These are phyloP conservation scores for Ceraclea dissimilis DNA, from an alignment of 2,888 invertebrate species.

Conservation along the genomic window DNA sequence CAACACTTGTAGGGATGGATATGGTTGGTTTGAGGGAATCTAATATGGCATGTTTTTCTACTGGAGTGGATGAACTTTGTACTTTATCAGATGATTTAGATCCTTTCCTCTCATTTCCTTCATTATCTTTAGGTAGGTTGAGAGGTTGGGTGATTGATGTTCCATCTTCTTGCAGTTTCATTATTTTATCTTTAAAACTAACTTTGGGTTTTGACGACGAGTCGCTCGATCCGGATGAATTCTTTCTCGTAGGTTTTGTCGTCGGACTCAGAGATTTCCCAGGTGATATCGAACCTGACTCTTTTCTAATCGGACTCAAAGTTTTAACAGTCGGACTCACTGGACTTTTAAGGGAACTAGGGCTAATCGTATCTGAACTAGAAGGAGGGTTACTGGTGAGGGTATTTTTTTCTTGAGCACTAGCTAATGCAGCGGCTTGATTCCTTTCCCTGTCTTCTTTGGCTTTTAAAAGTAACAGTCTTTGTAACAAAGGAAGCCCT, in stretches of 20 bases:
- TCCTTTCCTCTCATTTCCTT: slow-evolving; percentile 16
- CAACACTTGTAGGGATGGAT: slow-evolving; percentile 47
- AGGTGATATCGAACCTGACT: slow-evolving; percentile 45
- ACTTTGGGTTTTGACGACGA: slow-evolving; percentile 48
- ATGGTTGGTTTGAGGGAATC: slow-evolving; percentile 32
- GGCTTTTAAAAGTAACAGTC: slow-evolving; percentile 66
- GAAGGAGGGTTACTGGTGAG: slow-evolving; percentile 42
- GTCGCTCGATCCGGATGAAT: slow-evolving; percentile 44
- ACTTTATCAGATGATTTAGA: slow-evolving; percentile 10
- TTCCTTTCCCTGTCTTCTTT: slow-evolving; percentile 60
- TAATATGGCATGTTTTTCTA: slow-evolving; percentile 36
- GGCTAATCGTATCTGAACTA: slow-evolving; percentile 46
- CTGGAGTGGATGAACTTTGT: slow-evolving; percentile 20
- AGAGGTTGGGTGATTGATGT: slow-evolving; percentile 44
- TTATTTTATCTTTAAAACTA: slow-evolving; percentile 54
- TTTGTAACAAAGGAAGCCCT: slow-evolving; percentile 65
- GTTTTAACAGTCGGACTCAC: slow-evolving; percentile 46
- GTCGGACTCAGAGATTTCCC: slow-evolving; percentile 46
- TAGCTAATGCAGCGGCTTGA: slow-evolving; percentile 29
- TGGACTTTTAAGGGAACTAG: slow-evolving; percentile 46
- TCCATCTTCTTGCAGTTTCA: slow-evolving; percentile 50
- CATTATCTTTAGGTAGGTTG: slow-evolving; percentile 36
- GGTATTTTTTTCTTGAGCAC: slow-evolving; percentile 19
- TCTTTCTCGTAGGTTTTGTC: slow-evolving; percentile 43
- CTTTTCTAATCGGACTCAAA: slow-evolving; percentile 44